Conservation (phyloP, 2,888 invertebrate genomes). For the Ischnura elegans region DNA sequence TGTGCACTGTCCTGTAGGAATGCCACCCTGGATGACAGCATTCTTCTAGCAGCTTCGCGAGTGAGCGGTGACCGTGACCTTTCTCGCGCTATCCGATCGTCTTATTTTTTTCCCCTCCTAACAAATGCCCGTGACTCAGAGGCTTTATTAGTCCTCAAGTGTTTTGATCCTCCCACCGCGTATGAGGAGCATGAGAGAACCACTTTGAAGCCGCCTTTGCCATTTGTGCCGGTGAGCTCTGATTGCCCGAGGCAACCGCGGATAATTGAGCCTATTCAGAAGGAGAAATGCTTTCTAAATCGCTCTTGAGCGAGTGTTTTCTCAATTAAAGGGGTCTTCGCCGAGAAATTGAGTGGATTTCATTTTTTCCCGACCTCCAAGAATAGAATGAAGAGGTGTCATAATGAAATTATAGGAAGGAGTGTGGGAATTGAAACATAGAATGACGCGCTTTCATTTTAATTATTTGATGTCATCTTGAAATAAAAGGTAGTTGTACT, state of each 20-base stretch:
- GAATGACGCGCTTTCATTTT: too few relatives aligned
- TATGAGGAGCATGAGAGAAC: neutral
- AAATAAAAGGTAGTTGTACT: too few relatives aligned
- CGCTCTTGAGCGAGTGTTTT: neutral
- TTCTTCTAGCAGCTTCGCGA: neutral
- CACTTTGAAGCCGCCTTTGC: neutral
- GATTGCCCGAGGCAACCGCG: neutral
- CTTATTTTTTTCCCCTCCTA: neutral
- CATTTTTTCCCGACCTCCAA: too few relatives aligned
- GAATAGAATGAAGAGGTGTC: too few relatives aligned
- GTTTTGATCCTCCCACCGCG: neutral
- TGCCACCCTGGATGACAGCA: neutral
- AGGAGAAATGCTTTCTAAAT: neutral
- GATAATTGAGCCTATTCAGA: neutral
- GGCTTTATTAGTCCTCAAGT: neutral
- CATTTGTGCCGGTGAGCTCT: neutral
- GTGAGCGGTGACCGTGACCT: conserved; percentile 21
- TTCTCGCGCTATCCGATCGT: neutral
- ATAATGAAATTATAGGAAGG: too few relatives aligned
- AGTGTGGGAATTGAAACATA: too few relatives aligned
- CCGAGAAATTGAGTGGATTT: too few relatives aligned
- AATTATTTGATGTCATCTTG: too few relatives aligned
- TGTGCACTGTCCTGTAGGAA: neutral
- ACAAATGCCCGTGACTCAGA: neutral
- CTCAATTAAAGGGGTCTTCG: too few relatives aligned